These are phyloP conservation scores for Acanthococcus lagerstroemiae DNA, from an alignment of 2,888 invertebrate genomes.

Conservation along the genomic window DNA sequence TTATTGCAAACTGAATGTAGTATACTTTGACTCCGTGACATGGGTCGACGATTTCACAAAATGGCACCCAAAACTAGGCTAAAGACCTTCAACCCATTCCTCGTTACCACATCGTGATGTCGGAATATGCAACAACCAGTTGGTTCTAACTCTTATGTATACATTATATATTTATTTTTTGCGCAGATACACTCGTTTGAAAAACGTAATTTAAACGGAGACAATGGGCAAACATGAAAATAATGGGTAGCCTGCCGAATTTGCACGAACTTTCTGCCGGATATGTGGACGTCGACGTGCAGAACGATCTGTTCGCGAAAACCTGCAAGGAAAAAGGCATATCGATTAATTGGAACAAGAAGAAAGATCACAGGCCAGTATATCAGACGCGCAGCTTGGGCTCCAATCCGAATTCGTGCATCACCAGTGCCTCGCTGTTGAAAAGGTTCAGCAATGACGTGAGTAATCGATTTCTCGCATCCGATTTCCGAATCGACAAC, in stretches of 20 bases:
- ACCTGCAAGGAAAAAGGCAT: slow-evolving; percentile 6
- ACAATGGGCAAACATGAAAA: too few relatives aligned
- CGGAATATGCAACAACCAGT: too few relatives aligned
- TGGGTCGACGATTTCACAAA: too few relatives aligned
- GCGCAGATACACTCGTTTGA: too few relatives aligned
- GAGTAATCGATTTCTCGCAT: not conserved
- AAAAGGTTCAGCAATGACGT: slow-evolving; percentile 13
- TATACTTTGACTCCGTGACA: too few relatives aligned
- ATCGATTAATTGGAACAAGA: slow-evolving; percentile 11
- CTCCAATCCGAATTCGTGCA: slow-evolving; percentile 18
- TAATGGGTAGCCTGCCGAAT: slow-evolving; percentile 58
- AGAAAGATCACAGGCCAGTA: slow-evolving; percentile 6
- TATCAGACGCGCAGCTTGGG: slow-evolving; percentile 18
- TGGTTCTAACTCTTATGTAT: too few relatives aligned
- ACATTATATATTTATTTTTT: too few relatives aligned
- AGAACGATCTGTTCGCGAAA: slow-evolving; percentile 12
- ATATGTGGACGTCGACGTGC: slow-evolving; percentile 6
- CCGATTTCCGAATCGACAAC: too few relatives aligned
- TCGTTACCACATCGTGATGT: too few relatives aligned
- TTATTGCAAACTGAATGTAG: too few relatives aligned
- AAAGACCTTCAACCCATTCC: too few relatives aligned
- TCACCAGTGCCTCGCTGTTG: not conserved
- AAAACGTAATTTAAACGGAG: not conserved
- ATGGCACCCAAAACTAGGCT: too few relatives aligned
- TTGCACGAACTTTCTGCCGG: slow-evolving; percentile 48